These are phyloP conservation scores for Cheilosia soror DNA, from an alignment of 2,888 invertebrate genomes.

Conservation along the genomic window DNA sequence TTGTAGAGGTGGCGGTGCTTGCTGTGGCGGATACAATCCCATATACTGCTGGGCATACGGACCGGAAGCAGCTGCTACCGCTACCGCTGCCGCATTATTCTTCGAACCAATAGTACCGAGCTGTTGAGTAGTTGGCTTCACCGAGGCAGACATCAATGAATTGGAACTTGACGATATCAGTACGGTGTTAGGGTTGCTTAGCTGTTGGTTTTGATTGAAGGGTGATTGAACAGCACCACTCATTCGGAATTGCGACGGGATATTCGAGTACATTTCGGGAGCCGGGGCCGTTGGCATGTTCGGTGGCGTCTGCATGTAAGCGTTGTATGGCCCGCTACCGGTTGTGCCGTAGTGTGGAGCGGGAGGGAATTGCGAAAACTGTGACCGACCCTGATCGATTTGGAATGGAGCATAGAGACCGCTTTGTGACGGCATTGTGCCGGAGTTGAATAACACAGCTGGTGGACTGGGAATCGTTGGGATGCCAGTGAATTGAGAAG, in stretches of 20 bases:
- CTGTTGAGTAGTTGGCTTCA: conserved; percentile 90
- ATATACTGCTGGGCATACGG: conserved; percentile 82
- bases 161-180: conserved; percentile 94
- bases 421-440: conserved; percentile 89
- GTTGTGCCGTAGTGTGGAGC: conserved; percentile 85
- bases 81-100: conserved; percentile 80
- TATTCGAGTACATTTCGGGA: conserved; percentile 89
- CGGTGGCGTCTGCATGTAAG: conserved; percentile 87
- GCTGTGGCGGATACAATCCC: conserved; percentile 82
- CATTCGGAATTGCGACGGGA: conserved; percentile 86
- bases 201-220: conserved; percentile 91
- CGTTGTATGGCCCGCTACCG: conserved; percentile 87
- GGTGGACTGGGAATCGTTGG: conserved; percentile 95
- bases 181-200: conserved; percentile 93
- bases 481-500: conserved; percentile 90
- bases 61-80: conserved; percentile 77
- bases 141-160: conserved; percentile 94
- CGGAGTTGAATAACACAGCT: conserved; percentile 90
- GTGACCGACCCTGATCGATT: conserved; percentile 89
- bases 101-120: conserved; percentile 91
- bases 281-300: conserved; percentile 86
- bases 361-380: conserved; percentile 90
- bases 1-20: conserved; percentile 83
- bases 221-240: conserved; percentile 86
- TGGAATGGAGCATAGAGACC: conserved; percentile 94